Conservation (phyloP, 2,888 invertebrate species). For the Peribatodes rhomboidaria region DNA sequence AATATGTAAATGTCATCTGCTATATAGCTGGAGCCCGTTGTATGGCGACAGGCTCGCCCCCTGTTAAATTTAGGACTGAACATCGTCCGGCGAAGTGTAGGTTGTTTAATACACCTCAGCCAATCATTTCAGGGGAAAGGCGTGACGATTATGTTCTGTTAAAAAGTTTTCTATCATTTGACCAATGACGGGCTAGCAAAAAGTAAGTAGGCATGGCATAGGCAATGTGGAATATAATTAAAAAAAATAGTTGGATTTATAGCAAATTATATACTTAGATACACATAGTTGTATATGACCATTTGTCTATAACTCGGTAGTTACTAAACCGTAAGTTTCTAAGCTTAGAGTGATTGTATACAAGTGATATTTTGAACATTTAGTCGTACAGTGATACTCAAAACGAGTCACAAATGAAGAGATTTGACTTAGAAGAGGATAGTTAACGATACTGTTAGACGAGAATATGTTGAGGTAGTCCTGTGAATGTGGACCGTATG, state of each 20-base stretch:
- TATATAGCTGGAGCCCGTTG: too few species aligned
- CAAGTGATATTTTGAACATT: slow-evolving; percentile 51
- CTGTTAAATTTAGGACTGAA: too few species aligned
- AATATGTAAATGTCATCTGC: too few species aligned
- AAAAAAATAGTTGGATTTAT: slow-evolving; percentile 42
- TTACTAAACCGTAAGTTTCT: slow-evolving; percentile 26
- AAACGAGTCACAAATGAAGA: slow-evolving; percentile 38
- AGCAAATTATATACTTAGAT: slow-evolving; percentile 23
- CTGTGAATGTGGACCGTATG: too few species aligned
- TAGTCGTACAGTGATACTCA: slow-evolving; percentile 42
- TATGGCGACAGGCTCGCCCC: too few species aligned
- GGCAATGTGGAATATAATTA: slow-evolving; percentile 9
- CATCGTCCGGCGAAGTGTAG: too few species aligned
- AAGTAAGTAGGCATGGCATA: slow-evolving; percentile 3
- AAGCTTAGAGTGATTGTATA: slow-evolving; percentile 39
- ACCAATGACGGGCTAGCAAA: background rate
- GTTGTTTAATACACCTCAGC: too few species aligned
- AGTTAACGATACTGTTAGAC: background rate
- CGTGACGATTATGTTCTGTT: too few species aligned
- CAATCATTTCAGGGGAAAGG: too few species aligned
- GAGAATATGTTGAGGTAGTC: too few species aligned
- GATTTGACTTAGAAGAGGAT: slow-evolving; percentile 15
- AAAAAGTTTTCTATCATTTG: background rate
- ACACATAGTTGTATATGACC: slow-evolving; percentile 30
- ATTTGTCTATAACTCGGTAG: slow-evolving; percentile 35